Percentiles rank a stretch among this genome's conserved stretches.
These are phyloP conservation scores for Athalia rosae DNA, from an alignment of 2,888 invertebrate genomes.

Conservation along the genomic window DNA sequence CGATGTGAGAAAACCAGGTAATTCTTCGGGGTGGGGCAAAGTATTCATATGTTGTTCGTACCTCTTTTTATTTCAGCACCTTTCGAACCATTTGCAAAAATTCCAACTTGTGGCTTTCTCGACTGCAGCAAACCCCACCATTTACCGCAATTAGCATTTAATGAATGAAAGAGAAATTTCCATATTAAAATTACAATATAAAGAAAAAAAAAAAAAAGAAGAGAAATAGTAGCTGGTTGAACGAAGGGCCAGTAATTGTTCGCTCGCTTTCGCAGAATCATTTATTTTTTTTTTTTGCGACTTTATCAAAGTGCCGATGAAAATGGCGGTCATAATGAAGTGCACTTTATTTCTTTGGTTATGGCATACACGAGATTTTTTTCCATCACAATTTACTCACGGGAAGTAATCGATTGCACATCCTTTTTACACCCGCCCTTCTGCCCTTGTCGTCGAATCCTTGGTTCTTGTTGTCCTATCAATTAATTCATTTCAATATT, in stretches of 20 bases:
- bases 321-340: too few species aligned
- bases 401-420: slow-evolving; percentile 35
- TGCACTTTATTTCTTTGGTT: too few species aligned
- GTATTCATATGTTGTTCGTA: slow-evolving; percentile 44
- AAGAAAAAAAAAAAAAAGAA: neutral
- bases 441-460: slow-evolving; percentile 33
- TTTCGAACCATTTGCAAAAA: slow-evolving; percentile 39
- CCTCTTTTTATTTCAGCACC: slow-evolving; percentile 43
- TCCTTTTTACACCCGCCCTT: slow-evolving; percentile 18
- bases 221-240: too few species aligned
- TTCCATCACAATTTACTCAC: slow-evolving; percentile 12
- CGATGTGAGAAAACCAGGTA: slow-evolving; percentile 36
- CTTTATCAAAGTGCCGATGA: too few species aligned
- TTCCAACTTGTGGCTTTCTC: slow-evolving; percentile 27
- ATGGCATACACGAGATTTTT: neutral
- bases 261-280: too few species aligned
- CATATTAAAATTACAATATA: neutral
- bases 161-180: neutral
- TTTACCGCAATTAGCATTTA: slow-evolving; percentile 1
- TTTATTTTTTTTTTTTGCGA: too few species aligned
- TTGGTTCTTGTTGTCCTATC: slow-evolving; percentile 34
- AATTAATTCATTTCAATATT: too few species aligned
- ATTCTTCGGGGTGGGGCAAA: slow-evolving; percentile 23
- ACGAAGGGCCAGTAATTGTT: too few species aligned
- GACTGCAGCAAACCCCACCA: slow-evolving; percentile 16